Percentiles rank a stretch among this genome's conserved stretches.
phyloP scores from a whole-genome alignment of 2,797 vertebrate species.

The Petrocephalus schoutedeni region DNA sequence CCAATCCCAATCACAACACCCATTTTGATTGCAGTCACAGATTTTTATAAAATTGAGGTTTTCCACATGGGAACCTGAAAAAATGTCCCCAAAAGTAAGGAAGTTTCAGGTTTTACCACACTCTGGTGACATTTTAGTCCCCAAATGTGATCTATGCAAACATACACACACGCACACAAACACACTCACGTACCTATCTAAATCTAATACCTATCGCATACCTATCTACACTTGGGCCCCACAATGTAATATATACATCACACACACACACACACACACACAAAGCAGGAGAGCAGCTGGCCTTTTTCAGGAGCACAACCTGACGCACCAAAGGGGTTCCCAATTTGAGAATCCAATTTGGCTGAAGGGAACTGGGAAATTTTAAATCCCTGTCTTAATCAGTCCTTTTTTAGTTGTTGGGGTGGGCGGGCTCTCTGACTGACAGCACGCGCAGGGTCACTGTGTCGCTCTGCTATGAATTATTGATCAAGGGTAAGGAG shows the following conservation, averaged over 20 bases:
- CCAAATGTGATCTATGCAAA: too few relatives aligned
- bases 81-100: too few relatives aligned
- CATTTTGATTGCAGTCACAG: too few relatives aligned
- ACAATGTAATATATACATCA: neutral
- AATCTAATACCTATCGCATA: too few relatives aligned
- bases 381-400: neutral
- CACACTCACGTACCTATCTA: too few relatives aligned
- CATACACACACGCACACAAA: too few relatives aligned
- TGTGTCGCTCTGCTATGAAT: constrained; percentile 51
- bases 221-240: too few relatives aligned
- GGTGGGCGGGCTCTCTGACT: neutral
- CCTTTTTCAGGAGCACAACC: neutral
- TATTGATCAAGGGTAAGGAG: constrained; percentile 52
- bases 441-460: constrained; percentile 40
- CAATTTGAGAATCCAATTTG: constrained; percentile 2
- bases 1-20: too few relatives aligned
- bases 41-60: too few relatives aligned
- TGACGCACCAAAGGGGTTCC: neutral
- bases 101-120: too few relatives aligned
- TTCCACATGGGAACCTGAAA: too few relatives aligned
- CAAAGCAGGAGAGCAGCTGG: neutral
- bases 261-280: constrained; percentile 12
- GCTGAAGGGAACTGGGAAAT: neutral
- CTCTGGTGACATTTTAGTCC: too few relatives aligned
- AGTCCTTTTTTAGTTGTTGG: neutral